These are phyloP conservation scores for Synanthedon tipuliformis DNA, from an alignment of 2,888 invertebrate species.

Conservation along the genomic window DNA sequence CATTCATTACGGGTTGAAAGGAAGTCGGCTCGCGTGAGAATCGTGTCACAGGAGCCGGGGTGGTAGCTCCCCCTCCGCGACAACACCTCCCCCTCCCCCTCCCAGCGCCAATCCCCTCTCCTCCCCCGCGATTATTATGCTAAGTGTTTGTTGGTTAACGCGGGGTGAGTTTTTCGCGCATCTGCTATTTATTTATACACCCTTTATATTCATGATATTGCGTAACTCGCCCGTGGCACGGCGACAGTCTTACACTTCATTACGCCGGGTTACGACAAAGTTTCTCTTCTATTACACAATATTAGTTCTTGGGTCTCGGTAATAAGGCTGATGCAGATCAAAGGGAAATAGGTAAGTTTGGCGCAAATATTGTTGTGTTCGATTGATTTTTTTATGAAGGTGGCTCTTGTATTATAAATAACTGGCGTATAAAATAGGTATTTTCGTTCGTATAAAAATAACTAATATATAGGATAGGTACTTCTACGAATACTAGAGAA, in stretches of 20 bases:
- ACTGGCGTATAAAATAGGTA: too few species aligned
- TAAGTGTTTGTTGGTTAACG: slow-evolving; percentile 59
- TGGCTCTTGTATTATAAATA: too few species aligned
- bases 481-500: too few species aligned
- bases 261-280: slow-evolving; percentile 38
- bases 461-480: too few species aligned
- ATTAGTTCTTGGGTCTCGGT: slow-evolving; percentile 1
- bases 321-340: slow-evolving; percentile 17
- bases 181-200: slow-evolving; percentile 69
- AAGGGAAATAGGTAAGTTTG: slow-evolving; percentile 27
- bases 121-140: slow-evolving; percentile 64
- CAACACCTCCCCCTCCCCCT: slow-evolving; percentile 14
- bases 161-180: slow-evolving; percentile 68
- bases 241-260: slow-evolving; percentile 59
- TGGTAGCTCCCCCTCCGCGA: slow-evolving; percentile 19
- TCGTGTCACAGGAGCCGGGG: slow-evolving; percentile 55
- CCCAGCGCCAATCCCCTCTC: slow-evolving; percentile 13
- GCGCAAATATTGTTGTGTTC: too few species aligned
- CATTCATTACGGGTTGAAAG: slow-evolving; percentile 63
- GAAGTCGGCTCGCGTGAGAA: slow-evolving; percentile 64
- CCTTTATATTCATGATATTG: slow-evolving; percentile 67
- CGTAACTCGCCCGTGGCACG: slow-evolving; percentile 44
- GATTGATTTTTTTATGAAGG: too few species aligned
- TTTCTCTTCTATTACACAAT: slow-evolving; percentile 5
- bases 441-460: too few species aligned